A percentile compares a stretch with the other conserved stretches of the same genome.
Conservation (phyloP, 2,888 invertebrate genomes). For the Cotesia congregata region DNA sequence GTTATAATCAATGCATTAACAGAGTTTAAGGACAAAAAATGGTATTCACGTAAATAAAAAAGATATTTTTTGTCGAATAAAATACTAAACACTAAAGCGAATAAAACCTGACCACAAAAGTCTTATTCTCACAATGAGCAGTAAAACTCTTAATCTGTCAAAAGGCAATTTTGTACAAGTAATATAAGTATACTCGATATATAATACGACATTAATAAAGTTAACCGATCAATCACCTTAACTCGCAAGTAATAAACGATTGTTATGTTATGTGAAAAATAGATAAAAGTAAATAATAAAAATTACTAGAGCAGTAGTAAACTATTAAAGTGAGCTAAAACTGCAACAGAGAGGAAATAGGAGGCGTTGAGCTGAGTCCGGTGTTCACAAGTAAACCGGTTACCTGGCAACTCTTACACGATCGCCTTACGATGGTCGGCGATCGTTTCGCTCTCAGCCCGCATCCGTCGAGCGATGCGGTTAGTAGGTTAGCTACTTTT, state of each 20-base stretch:
- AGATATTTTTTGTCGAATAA: no score
- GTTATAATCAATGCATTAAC: no score
- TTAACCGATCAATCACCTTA: not conserved
- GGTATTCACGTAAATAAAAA: no score
- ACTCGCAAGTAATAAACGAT: not conserved
- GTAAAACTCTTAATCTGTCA: no score
- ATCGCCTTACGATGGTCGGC: conserved; percentile 43
- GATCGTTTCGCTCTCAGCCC: conserved; percentile 54
- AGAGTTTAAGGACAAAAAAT: no score
- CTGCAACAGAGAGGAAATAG: conserved; percentile 43
- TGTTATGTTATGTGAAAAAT: conserved; percentile 8
- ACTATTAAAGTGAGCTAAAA: conserved; percentile 36
- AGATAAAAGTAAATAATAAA: conserved; percentile 23
- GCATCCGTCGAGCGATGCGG: conserved; percentile 54
- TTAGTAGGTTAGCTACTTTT: conserved; percentile 61
- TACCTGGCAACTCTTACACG: conserved; percentile 38
- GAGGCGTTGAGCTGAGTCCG: conserved; percentile 44
- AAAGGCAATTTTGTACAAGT: no score
- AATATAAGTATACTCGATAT: no score
- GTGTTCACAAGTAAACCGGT: conserved; percentile 43
- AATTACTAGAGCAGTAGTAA: conserved; percentile 17
- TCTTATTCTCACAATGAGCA: no score
- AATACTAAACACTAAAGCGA: no score
- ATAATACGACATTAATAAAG: no score
- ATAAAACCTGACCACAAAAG: no score